Conservation (phyloP, 2,888 invertebrate species). For the Parapristionchus giblindavisi region DNA sequence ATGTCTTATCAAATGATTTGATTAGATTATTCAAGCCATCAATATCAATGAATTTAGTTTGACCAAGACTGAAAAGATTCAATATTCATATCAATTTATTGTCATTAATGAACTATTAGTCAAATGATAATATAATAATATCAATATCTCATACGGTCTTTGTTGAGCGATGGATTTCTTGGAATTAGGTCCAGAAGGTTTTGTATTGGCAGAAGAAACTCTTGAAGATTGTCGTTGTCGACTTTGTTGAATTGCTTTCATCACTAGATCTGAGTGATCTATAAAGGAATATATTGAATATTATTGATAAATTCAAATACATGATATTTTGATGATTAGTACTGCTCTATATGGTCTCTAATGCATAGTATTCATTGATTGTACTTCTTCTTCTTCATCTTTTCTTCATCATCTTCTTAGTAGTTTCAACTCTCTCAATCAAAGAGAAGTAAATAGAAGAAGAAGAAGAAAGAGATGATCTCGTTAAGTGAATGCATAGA, state of each 20-base stretch:
- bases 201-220: constrained; percentile 7
- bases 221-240: constrained; percentile 12
- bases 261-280: constrained; percentile 27
- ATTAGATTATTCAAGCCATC: constrained; percentile 24
- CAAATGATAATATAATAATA: background rate
- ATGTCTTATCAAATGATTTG: constrained; percentile 62
- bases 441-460: no score
- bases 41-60: constrained; percentile 19
- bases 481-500: no score
- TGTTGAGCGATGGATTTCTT: constrained; percentile 11
- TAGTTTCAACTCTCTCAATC: no score
- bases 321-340: no score
- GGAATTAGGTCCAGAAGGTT: background rate
- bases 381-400: no score
- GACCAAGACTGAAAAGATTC: constrained; percentile 5
- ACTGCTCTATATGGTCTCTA: no score
- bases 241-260: constrained; percentile 29
- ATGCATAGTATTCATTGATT: no score
- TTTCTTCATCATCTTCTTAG: no score
- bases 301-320: no score
- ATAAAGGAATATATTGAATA: no score
- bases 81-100: background rate
- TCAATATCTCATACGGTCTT: background rate
- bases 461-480: no score
- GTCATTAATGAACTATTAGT: background rate